Percentiles rank a stretch among this genome's conserved stretches.
Evolutionary conservation across 1,140 invertebrate species (phyloP).

Genomic region (Aphaenogaster rudis): DNA sequence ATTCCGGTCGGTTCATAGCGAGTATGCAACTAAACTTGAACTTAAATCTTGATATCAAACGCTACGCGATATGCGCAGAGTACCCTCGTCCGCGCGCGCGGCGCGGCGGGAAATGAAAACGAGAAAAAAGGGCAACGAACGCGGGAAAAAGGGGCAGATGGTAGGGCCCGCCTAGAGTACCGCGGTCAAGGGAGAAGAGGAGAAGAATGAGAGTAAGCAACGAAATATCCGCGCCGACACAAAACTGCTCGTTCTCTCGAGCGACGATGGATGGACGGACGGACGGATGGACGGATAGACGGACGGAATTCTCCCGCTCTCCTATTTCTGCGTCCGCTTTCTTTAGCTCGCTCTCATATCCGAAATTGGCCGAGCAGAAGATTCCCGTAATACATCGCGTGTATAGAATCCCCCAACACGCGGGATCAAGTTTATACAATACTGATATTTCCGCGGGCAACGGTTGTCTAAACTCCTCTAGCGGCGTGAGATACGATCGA

Average conservation of each 20-base stretch:
- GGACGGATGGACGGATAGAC: constrained; percentile 19
- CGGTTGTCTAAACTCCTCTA: constrained; percentile 51
- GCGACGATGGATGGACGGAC: not conserved
- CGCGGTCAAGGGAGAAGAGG: constrained; percentile 68
- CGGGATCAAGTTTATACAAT: constrained; percentile 56
- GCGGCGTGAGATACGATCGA: constrained; percentile 61
- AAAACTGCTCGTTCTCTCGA: constrained; percentile 30
- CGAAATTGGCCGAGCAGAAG: constrained; percentile 66
- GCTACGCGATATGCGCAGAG: not conserved
- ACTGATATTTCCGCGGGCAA: constrained; percentile 54
- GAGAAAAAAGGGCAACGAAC: constrained; percentile 41
- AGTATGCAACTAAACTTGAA: not conserved
- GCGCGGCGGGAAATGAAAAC: constrained; percentile 37
- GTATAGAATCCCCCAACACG: constrained; percentile 15
- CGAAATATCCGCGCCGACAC: constrained; percentile 52
- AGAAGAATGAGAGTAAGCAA: constrained; percentile 57
- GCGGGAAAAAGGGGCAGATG: constrained; percentile 59
- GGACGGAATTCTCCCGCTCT: constrained; percentile 38
- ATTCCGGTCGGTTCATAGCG: too few relatives aligned
- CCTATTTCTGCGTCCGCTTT: constrained; percentile 54
- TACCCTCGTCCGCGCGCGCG: not conserved
- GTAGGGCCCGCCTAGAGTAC: constrained; percentile 79
- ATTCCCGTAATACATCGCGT: constrained; percentile 53
- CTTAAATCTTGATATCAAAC: not conserved
- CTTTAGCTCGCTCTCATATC: constrained; percentile 68